phyloP scores from a whole-genome alignment of 1,140 invertebrate species.

The Calliphora vicina region DNA sequence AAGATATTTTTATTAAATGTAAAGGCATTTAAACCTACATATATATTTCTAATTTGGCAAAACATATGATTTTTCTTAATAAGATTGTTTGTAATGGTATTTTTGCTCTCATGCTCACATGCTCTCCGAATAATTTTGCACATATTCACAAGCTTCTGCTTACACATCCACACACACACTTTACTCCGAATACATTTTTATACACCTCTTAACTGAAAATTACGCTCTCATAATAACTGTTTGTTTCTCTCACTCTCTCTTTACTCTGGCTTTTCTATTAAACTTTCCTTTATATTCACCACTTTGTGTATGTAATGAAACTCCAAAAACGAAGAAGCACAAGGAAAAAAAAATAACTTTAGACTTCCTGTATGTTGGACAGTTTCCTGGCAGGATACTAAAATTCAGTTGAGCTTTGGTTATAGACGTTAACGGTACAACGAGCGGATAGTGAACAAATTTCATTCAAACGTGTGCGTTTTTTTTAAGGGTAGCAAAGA shows the following conservation, averaged over 20 bases:
- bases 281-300: too few relatives aligned
- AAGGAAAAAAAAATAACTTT: conserved; percentile 36
- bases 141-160: background rate
- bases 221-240: background rate
- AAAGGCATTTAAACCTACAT: too few relatives aligned
- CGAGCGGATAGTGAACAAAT: conserved; percentile 24
- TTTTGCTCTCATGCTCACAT: background rate
- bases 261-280: too few relatives aligned
- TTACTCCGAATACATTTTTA: background rate
- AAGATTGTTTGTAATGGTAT: background rate
- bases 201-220: background rate
- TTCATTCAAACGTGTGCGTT: background rate
- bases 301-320: conserved; percentile 22
- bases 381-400: conserved; percentile 37
- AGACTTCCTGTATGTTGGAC: conserved; percentile 39
- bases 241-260: background rate
- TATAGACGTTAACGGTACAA: conserved; percentile 36
- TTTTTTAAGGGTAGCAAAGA: background rate
- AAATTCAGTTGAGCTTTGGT: conserved; percentile 41
- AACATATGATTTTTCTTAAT: background rate
- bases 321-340: too few relatives aligned
- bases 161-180: too few relatives aligned
- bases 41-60: background rate
- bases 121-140: conserved; percentile 5
- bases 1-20: too few relatives aligned